Evolutionary conservation across 2,888 invertebrate genomes (phyloP), one percentile per base, ranked within the genome.

Genomic region (Athalia cordata): DNA sequence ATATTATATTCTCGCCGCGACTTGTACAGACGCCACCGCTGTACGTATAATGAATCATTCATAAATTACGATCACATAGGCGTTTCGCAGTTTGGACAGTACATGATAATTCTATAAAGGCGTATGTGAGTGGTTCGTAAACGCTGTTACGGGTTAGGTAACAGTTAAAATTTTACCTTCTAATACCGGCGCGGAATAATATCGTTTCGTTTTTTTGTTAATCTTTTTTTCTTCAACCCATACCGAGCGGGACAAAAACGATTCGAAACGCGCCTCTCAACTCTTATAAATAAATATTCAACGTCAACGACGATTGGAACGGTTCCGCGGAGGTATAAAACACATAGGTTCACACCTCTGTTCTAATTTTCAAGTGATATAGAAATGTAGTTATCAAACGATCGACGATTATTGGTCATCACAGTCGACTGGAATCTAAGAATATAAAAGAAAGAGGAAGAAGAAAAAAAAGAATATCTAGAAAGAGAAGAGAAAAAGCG

Each of bases 41-140:
- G 8, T n/a, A n/a, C 29, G 72, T 59, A 47, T n/a, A 43, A 72
- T 72, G 72, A 72, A 72, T 72, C 72, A 72, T 72, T 72, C 72
- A 72, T 72, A 72, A 72, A 72, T 72, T 11, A 11, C 55, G 55
- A 55, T 4, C 9, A 7, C 55, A n/a, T n/a, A n/a, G 9, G 4
- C 47, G 72, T 29, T 13, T 6, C 50, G 15, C 13, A 43, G 29
- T 67, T 15, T 50, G 47, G 11, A 50, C n/a, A n/a, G 6, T 55
- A 13, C 47, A 13, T 5, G 5, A n/a, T 59, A 64, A 50, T 9
- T 9, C 8, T 5, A 15, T 13, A 67, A 49, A 50, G 67, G 50
- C 67, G 67, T 67, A 67, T 50, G 67, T 67, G 49, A 50, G 50
- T 15, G 47, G 50, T 49, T 49, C 50, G 47, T 15, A 13, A 49